Percentiles rank a stretch among this genome's conserved stretches.
These are phyloP conservation scores for Scelioninae gen. 1 DNA, from an alignment of 2,888 invertebrate species.

Conservation along the genomic window DNA sequence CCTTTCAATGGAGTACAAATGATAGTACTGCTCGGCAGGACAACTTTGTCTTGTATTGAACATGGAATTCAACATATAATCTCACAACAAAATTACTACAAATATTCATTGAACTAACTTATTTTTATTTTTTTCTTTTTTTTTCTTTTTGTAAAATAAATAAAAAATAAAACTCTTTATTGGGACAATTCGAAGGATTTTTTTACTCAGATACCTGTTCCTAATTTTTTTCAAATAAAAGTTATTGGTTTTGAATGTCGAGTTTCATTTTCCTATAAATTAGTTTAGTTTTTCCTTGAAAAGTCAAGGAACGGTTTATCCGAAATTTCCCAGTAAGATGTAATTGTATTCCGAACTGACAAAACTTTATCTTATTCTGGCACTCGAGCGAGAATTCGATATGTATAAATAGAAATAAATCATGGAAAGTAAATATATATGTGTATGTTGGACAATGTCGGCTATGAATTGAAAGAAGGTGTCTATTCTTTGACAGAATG, in stretches of 20 bases:
- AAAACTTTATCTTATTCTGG: conserved; percentile 32
- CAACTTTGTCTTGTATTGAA: background rate
- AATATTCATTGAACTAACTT: background rate
- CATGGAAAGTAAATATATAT: conserved; percentile 39
- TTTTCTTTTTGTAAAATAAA: no score
- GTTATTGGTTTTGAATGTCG: no score
- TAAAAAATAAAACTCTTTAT: no score
- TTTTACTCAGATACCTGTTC: no score
- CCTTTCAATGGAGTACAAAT: background rate
- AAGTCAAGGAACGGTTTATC: no score
- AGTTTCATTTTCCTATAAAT: background rate
- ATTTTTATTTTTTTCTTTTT: no score
- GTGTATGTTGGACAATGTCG: conserved; percentile 38
- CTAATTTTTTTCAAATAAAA: no score
- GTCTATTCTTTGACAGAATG: conserved; percentile 56
- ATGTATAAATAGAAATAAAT: conserved; percentile 49
- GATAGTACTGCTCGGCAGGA: background rate
- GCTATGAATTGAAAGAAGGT: conserved; percentile 56
- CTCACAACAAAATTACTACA: background rate
- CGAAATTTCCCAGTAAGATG: conserved; percentile 16
- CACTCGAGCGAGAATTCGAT: conserved; percentile 34
- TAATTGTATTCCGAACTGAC: conserved; percentile 21
- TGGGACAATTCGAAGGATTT: no score
- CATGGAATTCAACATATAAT: background rate
- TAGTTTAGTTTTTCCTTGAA: conserved; percentile 1